Evolutionary conservation across 2,888 invertebrate genomes (phyloP), one percentile per base, ranked within the genome.

Genomic region (Chymomyza fuscimana): DNA sequence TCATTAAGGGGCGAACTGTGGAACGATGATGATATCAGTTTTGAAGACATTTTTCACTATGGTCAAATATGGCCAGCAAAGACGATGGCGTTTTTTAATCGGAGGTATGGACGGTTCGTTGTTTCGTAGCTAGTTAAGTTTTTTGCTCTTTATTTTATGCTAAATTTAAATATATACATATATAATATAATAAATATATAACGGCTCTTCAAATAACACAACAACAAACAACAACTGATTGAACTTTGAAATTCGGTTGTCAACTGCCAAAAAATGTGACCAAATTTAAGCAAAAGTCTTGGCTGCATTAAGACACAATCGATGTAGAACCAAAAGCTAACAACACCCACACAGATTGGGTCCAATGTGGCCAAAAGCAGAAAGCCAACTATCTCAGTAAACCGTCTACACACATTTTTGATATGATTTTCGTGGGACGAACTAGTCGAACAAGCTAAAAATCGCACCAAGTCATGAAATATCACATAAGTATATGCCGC

Each of bases 21-120:
- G 78, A 91, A 89, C 80, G 90, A 91, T 78, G 91, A 90, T 82
- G 91, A 90, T 81, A 91, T 83, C 76, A 91, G 89, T 88, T 89
- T 90, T 70, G 90, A 83, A 81, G 90, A 83, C 89, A 90, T 90
- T 82, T 69, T 86, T 25, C 61, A 74, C 61, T 61, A n/a, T 29
- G 54, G 50, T 32, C 69, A 69, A 84, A 80, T 76, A 76, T 80
- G 88, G 85, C 81, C 74, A 82, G 16, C 71, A 82, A 75, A 16
- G 6, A 71, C 74, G 86, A 88, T 76, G 54, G 54, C 54, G 16
- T 54, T 54, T 54, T 54, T 54, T 54, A 54, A 16, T 16, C 52
- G 52, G 19, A 54, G 52, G 16, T 19, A 19, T 19, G 16, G 52
- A 19, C 16, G 52, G 19, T 54, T 54, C 52, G 52, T 54, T 9